A percentile compares a stretch with the other conserved stretches of the same genome.
These are phyloP conservation scores for Halcyon leucocephala DNA, from an alignment of 2,797 vertebrate genomes.

Conservation along the genomic window DNA sequence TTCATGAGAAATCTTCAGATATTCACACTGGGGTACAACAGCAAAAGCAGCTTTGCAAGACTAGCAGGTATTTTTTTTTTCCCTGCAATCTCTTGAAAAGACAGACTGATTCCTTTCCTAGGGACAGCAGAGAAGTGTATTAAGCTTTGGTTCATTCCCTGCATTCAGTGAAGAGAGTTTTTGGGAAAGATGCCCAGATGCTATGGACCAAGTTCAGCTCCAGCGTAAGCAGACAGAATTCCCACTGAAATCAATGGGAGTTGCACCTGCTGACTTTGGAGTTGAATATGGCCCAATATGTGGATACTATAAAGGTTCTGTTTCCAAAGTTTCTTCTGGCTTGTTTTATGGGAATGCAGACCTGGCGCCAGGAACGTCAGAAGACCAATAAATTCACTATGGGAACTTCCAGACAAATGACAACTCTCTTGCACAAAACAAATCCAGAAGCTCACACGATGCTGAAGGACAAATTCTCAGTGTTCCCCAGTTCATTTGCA, in stretches of 20 bases:
- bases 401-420: conserved; percentile 63
- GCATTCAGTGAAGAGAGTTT: conserved; percentile 42
- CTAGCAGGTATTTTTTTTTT: conserved; percentile 34
- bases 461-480: conserved; percentile 51
- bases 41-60: neutral
- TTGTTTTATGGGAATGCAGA: conserved; percentile 63
- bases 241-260: conserved; percentile 59
- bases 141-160: conserved; percentile 47
- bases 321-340: conserved; percentile 67
- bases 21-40: neutral
- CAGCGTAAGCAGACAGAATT: conserved; percentile 52
- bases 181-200: conserved; percentile 52
- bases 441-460: conserved; percentile 51
- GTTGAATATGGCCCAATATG: conserved; percentile 55
- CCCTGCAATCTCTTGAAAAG: conserved; percentile 10
- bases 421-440: conserved; percentile 2
- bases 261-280: conserved; percentile 64
- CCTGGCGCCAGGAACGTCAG: conserved; percentile 53
- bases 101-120: conserved; percentile 26
- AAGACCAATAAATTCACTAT: conserved; percentile 61
- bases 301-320: conserved; percentile 51
- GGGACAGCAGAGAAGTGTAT: conserved; percentile 19
- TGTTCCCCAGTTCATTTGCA: conserved; percentile 29
- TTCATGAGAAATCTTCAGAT: neutral
- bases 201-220: conserved; percentile 54